A percentile compares a stretch with the other conserved stretches of the same genome.
These are phyloP conservation scores for Harlomillsia oculata DNA, from an alignment of 1,140 invertebrate species.

Conservation along the genomic window DNA sequence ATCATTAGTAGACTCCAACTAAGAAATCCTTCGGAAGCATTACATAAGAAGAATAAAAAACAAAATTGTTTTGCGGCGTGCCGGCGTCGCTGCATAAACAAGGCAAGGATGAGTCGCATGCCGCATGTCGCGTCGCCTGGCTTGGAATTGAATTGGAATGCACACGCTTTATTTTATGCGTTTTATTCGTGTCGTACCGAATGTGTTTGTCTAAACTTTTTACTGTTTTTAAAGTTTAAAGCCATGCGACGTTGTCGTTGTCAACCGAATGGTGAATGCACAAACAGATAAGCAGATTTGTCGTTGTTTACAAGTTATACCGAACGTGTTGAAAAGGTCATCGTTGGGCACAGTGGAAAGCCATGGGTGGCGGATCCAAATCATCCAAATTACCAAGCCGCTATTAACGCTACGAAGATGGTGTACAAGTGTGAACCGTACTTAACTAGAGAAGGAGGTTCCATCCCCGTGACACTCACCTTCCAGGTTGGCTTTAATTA, in stretches of 20 bases:
- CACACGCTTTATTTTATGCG: too few relatives aligned
- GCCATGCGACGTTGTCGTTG: too few relatives aligned
- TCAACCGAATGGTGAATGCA: background rate
- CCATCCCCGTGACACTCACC: conserved; percentile 89
- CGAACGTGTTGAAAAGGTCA: conserved; percentile 41
- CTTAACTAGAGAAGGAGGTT: conserved; percentile 88
- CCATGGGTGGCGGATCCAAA: conserved; percentile 86
- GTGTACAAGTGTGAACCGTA: conserved; percentile 90
- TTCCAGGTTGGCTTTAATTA: conserved; percentile 48
- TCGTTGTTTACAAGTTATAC: background rate
- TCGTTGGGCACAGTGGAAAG: conserved; percentile 66
- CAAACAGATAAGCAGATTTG: background rate
- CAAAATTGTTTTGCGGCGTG: too few relatives aligned
- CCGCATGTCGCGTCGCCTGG: too few relatives aligned
- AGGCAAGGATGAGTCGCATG: too few relatives aligned
- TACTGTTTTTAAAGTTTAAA: background rate
- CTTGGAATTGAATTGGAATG: too few relatives aligned
- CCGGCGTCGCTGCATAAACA: too few relatives aligned
- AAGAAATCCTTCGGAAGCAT: too few relatives aligned
- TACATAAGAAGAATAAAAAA: too few relatives aligned
- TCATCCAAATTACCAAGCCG: conserved; percentile 85
- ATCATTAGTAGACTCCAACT: too few relatives aligned
- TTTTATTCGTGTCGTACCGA: background rate
- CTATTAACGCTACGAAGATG: conserved; percentile 69
- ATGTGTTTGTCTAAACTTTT: background rate